Conservation (phyloP, 2,113 vertebrate species). For the Myiagra hebetior region DNA sequence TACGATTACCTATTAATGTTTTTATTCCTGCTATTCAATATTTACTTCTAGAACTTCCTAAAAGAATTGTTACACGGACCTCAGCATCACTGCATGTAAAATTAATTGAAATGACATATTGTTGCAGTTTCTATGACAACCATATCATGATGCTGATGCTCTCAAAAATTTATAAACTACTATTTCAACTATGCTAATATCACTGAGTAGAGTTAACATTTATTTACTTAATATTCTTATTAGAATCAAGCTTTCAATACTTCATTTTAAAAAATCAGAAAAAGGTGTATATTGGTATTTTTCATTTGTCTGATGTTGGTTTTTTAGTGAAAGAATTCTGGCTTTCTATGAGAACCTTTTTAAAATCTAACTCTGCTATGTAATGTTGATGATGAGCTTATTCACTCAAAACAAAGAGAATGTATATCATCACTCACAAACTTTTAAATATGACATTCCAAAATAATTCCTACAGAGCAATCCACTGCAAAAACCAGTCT, state of each 20-base stretch:
- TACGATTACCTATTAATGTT: constrained; percentile 13
- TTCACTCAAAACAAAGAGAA: neutral
- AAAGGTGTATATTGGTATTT: neutral
- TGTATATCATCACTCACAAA: neutral
- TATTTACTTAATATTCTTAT: constrained; percentile 60
- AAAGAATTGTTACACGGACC: constrained; percentile 47
- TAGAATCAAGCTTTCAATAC: constrained; percentile 47
- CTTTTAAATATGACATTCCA: neutral
- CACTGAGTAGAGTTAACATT: constrained; percentile 55
- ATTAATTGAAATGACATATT: constrained; percentile 78
- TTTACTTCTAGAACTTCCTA: constrained; percentile 67
- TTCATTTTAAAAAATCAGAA: neutral
- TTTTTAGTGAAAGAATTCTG: neutral
- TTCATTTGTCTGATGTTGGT: neutral
- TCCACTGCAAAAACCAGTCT: neutral
- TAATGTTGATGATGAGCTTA: neutral
- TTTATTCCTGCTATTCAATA: constrained; percentile 36
- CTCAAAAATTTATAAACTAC: constrained; percentile 78
- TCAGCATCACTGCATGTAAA: constrained; percentile 66
- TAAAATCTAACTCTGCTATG: neutral
- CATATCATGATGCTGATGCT: constrained; percentile 73
- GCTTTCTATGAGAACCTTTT: neutral
- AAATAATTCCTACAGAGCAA: neutral
- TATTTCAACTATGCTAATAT: constrained; percentile 70
- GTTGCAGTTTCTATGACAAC: constrained; percentile 79